A percentile compares a stretch with the other conserved stretches of the same genome.
Conservation (phyloP, 2,113 vertebrate genomes). For the Bettongia penicillata region DNA sequence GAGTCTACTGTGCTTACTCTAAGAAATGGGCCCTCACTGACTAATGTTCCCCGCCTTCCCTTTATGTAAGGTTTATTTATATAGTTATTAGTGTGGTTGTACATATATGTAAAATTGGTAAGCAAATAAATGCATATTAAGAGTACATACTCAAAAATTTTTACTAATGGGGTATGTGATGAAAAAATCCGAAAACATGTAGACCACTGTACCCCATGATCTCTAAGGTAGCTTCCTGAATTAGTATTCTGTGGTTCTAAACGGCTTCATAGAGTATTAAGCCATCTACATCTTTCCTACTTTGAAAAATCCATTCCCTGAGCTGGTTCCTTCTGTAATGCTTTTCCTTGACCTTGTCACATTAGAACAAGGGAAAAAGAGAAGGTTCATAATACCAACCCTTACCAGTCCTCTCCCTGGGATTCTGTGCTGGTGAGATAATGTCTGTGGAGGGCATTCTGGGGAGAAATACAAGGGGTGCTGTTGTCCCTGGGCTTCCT, state of each 20-base stretch:
- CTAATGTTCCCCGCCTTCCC: neutral
- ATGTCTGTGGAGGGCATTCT: constrained; percentile 33
- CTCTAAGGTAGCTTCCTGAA: neutral
- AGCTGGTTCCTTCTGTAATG: neutral
- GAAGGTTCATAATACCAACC: neutral
- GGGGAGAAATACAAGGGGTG: constrained; percentile 49
- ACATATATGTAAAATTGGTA: neutral
- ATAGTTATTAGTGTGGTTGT: neutral
- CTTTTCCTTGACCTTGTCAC: neutral
- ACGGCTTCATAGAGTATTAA: neutral
- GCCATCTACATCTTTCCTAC: neutral
- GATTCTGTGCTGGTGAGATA: constrained; percentile 48
- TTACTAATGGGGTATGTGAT: neutral
- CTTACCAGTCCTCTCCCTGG: constrained; percentile 22
- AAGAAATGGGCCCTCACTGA: neutral
- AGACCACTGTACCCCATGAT: neutral
- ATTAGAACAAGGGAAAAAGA: neutral
- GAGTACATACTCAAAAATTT: neutral
- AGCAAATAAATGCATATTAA: neutral
- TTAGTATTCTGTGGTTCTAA: neutral
- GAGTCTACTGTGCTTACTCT: neutral
- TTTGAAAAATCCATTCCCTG: neutral
- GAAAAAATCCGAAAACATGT: neutral
- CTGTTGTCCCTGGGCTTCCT: constrained; percentile 46
- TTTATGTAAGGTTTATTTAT: neutral